Base-by-base conservation (phyloP, 2,113 vertebrate genomes). In the Scomber scombrus region DNA sequence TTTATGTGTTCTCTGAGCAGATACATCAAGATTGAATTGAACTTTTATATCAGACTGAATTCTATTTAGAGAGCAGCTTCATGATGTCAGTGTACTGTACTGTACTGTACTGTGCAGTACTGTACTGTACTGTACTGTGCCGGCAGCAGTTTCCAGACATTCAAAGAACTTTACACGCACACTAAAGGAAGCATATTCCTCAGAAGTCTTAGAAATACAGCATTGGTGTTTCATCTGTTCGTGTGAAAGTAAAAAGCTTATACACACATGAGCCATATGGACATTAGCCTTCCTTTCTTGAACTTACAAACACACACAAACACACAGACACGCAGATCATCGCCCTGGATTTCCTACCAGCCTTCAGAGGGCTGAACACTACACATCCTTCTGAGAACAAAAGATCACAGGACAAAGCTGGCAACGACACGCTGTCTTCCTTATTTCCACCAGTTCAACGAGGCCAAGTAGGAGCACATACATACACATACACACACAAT, bases 351-450 rank as follows among this genome's bases (percentile, higher is more conserved):
- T 91, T 88, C 72, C 78, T 63, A 58, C 9, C 72, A 72, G 47
- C 14, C 54, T 50, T 18, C 62, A 46, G 46, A 1, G 9, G 73
- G 9, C 67, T 64, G 26, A 72, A 66, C 66, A 62, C 31, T 47
- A 11, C 21, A 70, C 21, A 29, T 72, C 60, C 83, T 57, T 66
- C 49, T 70, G 80, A 85, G 76, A 81, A 90, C 85, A 85, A 87
- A 85, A 73, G 63, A 68, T 54, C 43, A 2, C 18, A 78, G 85
- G 69, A 90, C 82, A 80, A 78, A 82, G 58, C 84, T 78, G 83
- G 63, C 76, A 90, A 77, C 78, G 67, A 67, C 60, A 69, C 10
- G 4, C 40, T 19, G 55, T 76, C 76, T 76, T 85, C 83, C 81
- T 81, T 65, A 46, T 71, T 81, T 85, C 74, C 84, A 81, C n/a